phyloP scores from a whole-genome alignment of 2,888 invertebrate genomes.

The Mesorhabditis belari region DNA sequence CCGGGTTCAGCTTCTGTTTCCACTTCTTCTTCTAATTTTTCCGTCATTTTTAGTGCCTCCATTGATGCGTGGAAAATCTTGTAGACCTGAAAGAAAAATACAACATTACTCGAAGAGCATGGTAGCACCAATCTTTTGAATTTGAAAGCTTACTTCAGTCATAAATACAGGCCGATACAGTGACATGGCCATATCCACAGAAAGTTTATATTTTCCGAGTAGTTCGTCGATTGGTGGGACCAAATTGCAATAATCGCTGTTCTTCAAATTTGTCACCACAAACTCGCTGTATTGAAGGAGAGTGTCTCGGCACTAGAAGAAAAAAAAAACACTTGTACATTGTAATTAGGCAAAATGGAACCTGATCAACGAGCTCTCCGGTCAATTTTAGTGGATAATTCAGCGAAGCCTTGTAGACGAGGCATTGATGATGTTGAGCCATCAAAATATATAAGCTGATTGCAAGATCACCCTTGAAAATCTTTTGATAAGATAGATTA shows the following conservation, averaged over 20 bases:
- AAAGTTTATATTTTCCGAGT: slow-evolving; percentile 76
- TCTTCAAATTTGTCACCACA: slow-evolving; percentile 81
- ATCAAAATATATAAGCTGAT: slow-evolving; percentile 81
- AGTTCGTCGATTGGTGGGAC: slow-evolving; percentile 27
- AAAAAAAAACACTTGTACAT: slow-evolving; percentile 3
- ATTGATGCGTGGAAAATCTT: background rate
- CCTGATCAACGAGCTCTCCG: slow-evolving; percentile 68
- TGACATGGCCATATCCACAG: slow-evolving; percentile 95
- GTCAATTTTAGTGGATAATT: slow-evolving; percentile 66
- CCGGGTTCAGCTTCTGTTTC: background rate
- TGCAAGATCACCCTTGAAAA: background rate
- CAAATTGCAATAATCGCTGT: slow-evolving; percentile 73
- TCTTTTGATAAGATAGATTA: background rate
- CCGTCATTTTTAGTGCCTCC: background rate
- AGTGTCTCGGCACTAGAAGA: slow-evolving; percentile 87
- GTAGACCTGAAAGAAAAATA: slow-evolving; percentile 1
- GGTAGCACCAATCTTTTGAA: background rate
- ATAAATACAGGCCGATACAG: slow-evolving; percentile 65
- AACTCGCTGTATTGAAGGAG: slow-evolving; percentile 95
- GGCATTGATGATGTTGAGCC: slow-evolving; percentile 92
- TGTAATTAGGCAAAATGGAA: slow-evolving; percentile 29
- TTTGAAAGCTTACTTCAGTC: slow-evolving; percentile 1
- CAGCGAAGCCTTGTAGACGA: slow-evolving; percentile 65
- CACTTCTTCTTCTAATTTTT: background rate
- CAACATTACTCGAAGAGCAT: background rate